These are phyloP conservation scores for Nycticebus coucang DNA, from an alignment of 2,113 vertebrate genomes.

Conservation along the genomic window DNA sequence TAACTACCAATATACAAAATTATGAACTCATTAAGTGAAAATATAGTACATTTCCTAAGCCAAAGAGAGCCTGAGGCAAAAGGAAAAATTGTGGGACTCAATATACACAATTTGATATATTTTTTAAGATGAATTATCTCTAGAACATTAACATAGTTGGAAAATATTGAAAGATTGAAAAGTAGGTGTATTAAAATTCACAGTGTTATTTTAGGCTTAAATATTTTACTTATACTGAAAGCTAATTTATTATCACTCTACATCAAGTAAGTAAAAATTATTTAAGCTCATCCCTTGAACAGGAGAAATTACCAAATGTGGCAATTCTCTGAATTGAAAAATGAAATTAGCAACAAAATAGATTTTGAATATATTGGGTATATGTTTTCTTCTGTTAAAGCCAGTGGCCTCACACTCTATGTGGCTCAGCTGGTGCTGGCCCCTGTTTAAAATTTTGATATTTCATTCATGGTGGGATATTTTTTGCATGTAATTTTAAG, in stretches of 20 bases:
- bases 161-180: constrained; percentile 6
- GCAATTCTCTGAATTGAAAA: neutral
- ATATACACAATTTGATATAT: neutral
- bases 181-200: neutral
- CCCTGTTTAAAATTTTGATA: neutral
- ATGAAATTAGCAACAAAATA: neutral
- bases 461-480: neutral
- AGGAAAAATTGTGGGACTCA: neutral
- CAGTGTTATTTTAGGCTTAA: neutral
- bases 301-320: neutral
- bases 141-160: neutral
- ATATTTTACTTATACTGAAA: neutral
- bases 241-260: neutral
- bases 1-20: neutral
- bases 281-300: neutral
- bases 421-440: neutral
- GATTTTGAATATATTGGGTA: neutral
- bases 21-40: neutral
- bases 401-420: neutral
- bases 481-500: neutral
- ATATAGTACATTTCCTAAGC: neutral
- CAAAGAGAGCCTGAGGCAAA: neutral
- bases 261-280: neutral
- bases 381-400: neutral
- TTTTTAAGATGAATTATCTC: neutral